phyloP scores from a whole-genome alignment of 2,113 vertebrate genomes.

The Ptilorrhoa leucosticta region DNA sequence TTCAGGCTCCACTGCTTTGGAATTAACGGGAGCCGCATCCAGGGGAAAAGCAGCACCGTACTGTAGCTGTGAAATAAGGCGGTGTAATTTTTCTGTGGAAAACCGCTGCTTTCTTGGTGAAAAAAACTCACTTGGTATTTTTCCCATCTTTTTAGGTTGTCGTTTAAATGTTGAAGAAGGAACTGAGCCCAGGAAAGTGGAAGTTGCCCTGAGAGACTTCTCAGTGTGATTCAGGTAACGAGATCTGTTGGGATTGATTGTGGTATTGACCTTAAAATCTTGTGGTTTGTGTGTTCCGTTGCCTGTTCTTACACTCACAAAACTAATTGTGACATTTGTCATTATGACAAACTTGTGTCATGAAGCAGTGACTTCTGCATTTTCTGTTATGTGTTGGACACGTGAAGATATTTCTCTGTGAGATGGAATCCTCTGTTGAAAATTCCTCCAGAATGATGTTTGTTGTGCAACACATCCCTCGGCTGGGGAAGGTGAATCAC shows the following conservation, averaged over 20 bases:
- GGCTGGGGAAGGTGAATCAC: neutral
- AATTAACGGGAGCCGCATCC: neutral
- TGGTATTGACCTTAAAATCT: too few species aligned
- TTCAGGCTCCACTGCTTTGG: accelerated
- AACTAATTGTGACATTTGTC: accelerated
- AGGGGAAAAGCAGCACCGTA: neutral
- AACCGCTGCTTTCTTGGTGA: accelerated
- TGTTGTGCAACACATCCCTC: neutral
- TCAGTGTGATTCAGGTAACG: neutral
- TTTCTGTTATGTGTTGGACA: accelerated
- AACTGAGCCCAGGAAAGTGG: neutral
- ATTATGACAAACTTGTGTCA: accelerated
- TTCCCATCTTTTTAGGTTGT: neutral
- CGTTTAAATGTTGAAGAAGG: constrained; percentile 37
- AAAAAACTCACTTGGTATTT: neutral
- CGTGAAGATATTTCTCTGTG: neutral
- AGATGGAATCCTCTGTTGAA: neutral
- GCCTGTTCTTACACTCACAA: accelerated
- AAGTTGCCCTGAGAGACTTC: neutral
- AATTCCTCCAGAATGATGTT: accelerated
- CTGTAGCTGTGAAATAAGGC: accelerated
- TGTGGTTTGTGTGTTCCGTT: accelerated
- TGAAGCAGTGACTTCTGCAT: neutral
- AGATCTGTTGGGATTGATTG: neutral
- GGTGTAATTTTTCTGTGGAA: neutral